A percentile compares a stretch with the other conserved stretches of the same genome.
These are phyloP conservation scores for Falco columbarius DNA, from an alignment of 2,797 vertebrate species.

Conservation along the genomic window DNA sequence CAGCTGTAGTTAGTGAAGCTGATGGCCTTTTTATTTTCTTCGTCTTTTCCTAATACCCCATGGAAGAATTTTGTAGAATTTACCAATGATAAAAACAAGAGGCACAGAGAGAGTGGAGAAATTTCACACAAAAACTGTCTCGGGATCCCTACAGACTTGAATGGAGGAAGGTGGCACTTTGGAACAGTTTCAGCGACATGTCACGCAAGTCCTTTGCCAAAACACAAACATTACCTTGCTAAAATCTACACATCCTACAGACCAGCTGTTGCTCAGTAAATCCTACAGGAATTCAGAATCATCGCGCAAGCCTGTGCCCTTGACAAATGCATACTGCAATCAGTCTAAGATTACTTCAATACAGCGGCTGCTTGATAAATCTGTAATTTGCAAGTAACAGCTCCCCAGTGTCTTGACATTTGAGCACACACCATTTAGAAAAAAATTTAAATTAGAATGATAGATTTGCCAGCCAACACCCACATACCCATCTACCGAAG, in stretches of 20 bases:
- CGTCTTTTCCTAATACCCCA: fast-evolving
- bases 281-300: slow-evolving; percentile 13
- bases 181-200: not conserved
- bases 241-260: slow-evolving; percentile 43
- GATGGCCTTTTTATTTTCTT: not conserved
- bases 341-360: not conserved
- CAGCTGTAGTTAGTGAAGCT: not conserved
- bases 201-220: not conserved
- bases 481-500: not conserved
- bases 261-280: slow-evolving; percentile 31
- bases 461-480: not conserved
- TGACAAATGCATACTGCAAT: not conserved
- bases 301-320: not conserved
- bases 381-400: not conserved
- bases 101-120: not conserved
- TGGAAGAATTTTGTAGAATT: not conserved
- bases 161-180: not conserved
- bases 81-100: not conserved
- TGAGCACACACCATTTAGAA: not conserved
- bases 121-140: not conserved
- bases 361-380: not conserved
- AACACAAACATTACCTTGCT: slow-evolving; percentile 45
- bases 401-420: not conserved
- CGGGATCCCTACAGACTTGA: not conserved
- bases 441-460: not conserved